A percentile compares a stretch with the other conserved stretches of the same genome.
Conservation (phyloP, 2,888 invertebrate species). For the Vannuccia rotundouncinata region DNA sequence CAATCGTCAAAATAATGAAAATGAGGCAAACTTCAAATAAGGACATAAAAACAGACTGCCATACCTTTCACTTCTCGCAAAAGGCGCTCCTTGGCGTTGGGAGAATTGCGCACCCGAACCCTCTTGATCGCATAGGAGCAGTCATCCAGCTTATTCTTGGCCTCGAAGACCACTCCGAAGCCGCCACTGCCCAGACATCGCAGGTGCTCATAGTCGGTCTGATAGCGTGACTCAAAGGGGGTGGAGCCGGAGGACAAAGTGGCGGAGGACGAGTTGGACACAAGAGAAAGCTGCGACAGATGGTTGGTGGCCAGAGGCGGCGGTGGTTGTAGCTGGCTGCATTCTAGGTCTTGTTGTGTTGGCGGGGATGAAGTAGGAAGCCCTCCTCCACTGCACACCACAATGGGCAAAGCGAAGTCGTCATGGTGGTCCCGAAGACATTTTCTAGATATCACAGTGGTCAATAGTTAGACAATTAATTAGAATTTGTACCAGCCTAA, state of each 20-base stretch:
- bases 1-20: neutral
- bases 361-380: neutral
- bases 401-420: neutral
- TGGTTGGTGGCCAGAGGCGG: neutral
- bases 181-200: conserved; percentile 65
- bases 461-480: too few species aligned
- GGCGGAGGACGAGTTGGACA: conserved; percentile 59
- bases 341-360: neutral
- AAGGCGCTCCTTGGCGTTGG: conserved; percentile 75
- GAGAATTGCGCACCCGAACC: conserved; percentile 45
- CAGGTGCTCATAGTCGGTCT: conserved; percentile 67
- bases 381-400: neutral
- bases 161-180: conserved; percentile 92
- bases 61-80: conserved; percentile 78
- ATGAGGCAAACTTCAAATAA: neutral
- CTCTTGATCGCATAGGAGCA: conserved; percentile 89
- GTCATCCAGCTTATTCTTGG: conserved; percentile 84
- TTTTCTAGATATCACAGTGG: neutral
- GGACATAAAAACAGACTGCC: neutral
- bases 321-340: neutral
- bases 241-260: conserved; percentile 48
- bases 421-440: neutral
- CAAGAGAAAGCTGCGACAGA: neutral
- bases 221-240: conserved; percentile 63
- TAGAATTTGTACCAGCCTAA: too few species aligned